Evolutionary conservation across 2,888 invertebrate genomes (phyloP).

Genomic region (Marronus borbonicus): DNA sequence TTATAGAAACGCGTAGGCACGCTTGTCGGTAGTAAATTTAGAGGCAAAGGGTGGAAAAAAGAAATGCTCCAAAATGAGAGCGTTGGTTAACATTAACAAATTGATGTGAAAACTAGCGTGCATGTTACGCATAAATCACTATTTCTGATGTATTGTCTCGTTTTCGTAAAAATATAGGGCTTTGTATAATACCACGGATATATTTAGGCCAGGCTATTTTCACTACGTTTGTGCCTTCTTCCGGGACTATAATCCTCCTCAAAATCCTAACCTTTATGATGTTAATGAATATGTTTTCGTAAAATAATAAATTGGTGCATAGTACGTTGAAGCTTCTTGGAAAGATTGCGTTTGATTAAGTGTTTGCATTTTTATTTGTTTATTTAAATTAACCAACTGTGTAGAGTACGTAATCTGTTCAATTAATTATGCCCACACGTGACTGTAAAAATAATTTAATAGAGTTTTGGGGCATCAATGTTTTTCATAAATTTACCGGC

Average conservation of each 20-base stretch:
- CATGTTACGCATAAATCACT: slow-evolving; percentile 31
- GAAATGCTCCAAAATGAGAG: slow-evolving; percentile 7
- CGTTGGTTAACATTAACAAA: slow-evolving; percentile 12
- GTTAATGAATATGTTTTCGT: not conserved
- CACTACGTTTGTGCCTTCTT: not conserved
- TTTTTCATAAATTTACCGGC: too few relatives aligned
- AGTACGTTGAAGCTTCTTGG: not conserved
- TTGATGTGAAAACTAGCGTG: slow-evolving; percentile 29
- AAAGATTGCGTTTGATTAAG: not conserved
- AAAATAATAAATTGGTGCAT: not conserved
- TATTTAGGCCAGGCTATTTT: slow-evolving; percentile 22
- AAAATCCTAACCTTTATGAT: slow-evolving; percentile 3
- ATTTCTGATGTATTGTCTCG: slow-evolving; percentile 20
- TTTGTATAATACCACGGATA: slow-evolving; percentile 1
- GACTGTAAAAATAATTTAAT: too few relatives aligned
- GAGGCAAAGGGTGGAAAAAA: not conserved
- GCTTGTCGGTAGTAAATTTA: slow-evolving; percentile 13
- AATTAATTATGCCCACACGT: too few relatives aligned
- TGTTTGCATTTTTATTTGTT: too few relatives aligned
- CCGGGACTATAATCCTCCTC: not conserved
- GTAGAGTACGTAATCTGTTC: too few relatives aligned
- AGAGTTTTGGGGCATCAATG: too few relatives aligned
- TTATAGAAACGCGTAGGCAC: not conserved
- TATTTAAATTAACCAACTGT: too few relatives aligned
- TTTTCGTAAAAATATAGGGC: slow-evolving; percentile 23